phyloP scores from a whole-genome alignment of 2,888 invertebrate species.

The Tetragonisca angustula region DNA sequence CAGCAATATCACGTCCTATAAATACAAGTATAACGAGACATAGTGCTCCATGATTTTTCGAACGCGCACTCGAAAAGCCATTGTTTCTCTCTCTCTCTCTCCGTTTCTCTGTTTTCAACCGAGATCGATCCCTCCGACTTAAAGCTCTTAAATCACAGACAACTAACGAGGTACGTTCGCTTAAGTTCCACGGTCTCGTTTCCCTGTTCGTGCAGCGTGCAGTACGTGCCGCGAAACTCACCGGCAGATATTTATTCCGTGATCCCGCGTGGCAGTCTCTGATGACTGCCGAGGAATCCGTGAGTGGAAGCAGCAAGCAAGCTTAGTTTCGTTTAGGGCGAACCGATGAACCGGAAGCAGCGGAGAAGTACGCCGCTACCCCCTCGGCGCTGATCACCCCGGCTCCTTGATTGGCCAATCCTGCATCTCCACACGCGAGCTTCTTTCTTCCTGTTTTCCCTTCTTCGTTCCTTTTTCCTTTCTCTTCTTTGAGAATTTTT shows the following conservation, averaged over 20 bases:
- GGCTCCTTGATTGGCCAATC: conserved; percentile 52
- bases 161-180: conserved; percentile 70
- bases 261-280: conserved; percentile 62
- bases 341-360: conserved; percentile 62
- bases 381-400: conserved; percentile 44
- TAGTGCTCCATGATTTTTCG: neutral
- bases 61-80: neutral
- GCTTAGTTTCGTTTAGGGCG: conserved; percentile 25
- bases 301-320: conserved; percentile 65
- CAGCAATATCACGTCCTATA: neutral
- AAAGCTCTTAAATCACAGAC: conserved; percentile 65
- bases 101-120: neutral
- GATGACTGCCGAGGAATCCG: conserved; percentile 68
- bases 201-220: conserved; percentile 42
- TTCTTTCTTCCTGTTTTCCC: neutral
- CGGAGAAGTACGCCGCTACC: conserved; percentile 47
- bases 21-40: neutral
- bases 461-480: neutral
- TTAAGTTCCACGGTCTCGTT: conserved; percentile 62
- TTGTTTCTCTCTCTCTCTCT: neutral
- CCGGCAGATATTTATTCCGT: conserved; percentile 68
- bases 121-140: conserved; percentile 60
- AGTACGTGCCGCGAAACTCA: conserved; percentile 69
- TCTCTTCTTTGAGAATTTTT: neutral
- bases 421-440: conserved; percentile 29